Evolutionary conservation across 2,113 vertebrate species (phyloP).

Genomic region (Pseudorectes ferrugineus): DNA sequence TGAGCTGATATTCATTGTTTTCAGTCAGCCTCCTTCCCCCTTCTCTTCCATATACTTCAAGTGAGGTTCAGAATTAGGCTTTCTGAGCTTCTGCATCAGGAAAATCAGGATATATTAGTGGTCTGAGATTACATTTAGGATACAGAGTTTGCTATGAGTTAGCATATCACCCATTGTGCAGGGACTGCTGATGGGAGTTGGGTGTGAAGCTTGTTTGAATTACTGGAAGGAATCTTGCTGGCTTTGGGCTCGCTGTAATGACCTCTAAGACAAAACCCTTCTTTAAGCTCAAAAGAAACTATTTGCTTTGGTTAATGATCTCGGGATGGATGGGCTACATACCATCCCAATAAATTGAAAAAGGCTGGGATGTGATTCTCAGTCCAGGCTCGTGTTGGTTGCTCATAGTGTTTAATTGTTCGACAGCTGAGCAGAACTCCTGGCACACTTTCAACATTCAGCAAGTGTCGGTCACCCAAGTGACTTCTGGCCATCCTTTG

Average conservation of each 20-base stretch:
- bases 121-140: background rate
- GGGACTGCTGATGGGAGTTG: background rate
- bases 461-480: too few relatives aligned
- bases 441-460: background rate
- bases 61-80: background rate
- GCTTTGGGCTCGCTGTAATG: background rate
- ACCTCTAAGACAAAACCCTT: background rate
- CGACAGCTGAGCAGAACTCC: background rate
- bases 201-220: background rate
- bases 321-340: background rate
- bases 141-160: background rate
- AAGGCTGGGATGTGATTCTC: background rate
- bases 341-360: background rate
- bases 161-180: rapidly evolving
- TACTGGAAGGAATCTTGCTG: background rate
- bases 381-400: background rate
- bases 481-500: background rate
- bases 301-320: background rate
- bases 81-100: background rate
- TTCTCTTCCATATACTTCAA: background rate
- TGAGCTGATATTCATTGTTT: background rate
- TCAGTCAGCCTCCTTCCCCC: background rate
- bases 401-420: background rate
- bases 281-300: background rate
- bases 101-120: background rate